Evolutionary conservation across 2,797 vertebrate genomes (phyloP), one percentile per base, ranked within the genome.

Genomic region (Threskiornis aethiopicus): DNA sequence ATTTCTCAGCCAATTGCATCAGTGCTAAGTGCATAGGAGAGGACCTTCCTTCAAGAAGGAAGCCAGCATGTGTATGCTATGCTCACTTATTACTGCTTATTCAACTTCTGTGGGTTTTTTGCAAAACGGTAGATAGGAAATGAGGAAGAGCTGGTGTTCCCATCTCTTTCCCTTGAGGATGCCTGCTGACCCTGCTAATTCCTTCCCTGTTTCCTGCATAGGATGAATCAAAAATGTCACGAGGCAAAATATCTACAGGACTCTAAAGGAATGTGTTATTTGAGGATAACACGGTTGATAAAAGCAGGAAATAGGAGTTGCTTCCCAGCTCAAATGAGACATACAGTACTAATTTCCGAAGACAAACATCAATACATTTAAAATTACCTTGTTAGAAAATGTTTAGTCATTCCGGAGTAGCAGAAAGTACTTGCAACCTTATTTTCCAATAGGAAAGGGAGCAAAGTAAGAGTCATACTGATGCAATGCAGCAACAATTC

Each of bases 221-320:
- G 62, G 31, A 64, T 86, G 46, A 72, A 47, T 77, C 55, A 85
- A 55, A 51, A 82, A 78, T 84, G 67, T 85, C 51, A 37, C 42
- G 67, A 93, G 83, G 49, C 42, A 83, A 22, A 52, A 71, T 24
- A 41, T 33, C 42, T 58, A 61, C 49, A 39, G 46, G 88, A 84
- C 67, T 80, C 77, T 28, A 59, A 86, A 90, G 42, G 81, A 89
- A 52, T 79, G 52, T 67, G 69, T 49, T 78, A 46, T 86, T 54
- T 77, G 69, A 84, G 79, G 44, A 42, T 84, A 55, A 21, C 10
- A 4, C 35, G 44, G 58, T 58, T 89, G 70, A 86, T 84, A 94
- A 95, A 93, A 84, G 75, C 94, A 94, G 85, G 90, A 89, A 93
- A 85, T 90, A 6, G 39, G 42, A 87, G 66, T 37, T 84, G 41